Evolutionary conservation across 2,888 invertebrate genomes (phyloP).

Genomic region (Lochmaea crataegi): DNA sequence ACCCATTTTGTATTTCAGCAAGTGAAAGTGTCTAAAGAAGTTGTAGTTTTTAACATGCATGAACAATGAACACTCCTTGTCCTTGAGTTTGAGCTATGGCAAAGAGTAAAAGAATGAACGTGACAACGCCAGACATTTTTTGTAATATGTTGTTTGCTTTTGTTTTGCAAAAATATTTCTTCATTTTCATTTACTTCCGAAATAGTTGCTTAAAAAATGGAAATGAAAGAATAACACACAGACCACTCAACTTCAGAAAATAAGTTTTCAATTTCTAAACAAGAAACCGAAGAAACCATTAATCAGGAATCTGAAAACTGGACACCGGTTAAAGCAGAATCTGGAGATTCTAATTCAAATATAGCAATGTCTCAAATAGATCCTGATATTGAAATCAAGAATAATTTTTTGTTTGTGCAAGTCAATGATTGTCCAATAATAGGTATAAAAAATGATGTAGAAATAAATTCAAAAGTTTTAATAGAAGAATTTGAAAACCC

Average conservation of each 20-base stretch:
- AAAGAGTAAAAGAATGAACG: neutral
- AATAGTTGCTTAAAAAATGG: neutral
- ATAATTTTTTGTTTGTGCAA: neutral
- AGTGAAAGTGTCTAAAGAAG: too few relatives aligned
- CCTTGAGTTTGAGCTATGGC: too few relatives aligned
- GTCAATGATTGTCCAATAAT: neutral
- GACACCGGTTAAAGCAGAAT: conserved; percentile 1
- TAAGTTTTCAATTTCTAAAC: conserved; percentile 1
- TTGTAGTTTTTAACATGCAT: too few relatives aligned
- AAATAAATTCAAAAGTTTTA: too few relatives aligned
- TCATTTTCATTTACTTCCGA: neutral
- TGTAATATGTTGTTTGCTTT: conserved; percentile 3
- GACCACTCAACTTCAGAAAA: neutral
- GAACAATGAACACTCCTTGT: too few relatives aligned
- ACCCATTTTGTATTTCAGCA: too few relatives aligned
- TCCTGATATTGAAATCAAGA: neutral
- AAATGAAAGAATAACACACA: neutral
- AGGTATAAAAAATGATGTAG: neutral
- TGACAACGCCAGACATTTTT: neutral
- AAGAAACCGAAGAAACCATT: neutral
- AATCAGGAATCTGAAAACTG: neutral
- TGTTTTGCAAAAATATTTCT: neutral
- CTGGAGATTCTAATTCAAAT: neutral
- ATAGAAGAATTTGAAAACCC: neutral
- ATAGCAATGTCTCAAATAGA: neutral